These are phyloP conservation scores for Oryctes rhinoceros DNA, from an alignment of 1,140 invertebrate genomes.

Conservation along the genomic window DNA sequence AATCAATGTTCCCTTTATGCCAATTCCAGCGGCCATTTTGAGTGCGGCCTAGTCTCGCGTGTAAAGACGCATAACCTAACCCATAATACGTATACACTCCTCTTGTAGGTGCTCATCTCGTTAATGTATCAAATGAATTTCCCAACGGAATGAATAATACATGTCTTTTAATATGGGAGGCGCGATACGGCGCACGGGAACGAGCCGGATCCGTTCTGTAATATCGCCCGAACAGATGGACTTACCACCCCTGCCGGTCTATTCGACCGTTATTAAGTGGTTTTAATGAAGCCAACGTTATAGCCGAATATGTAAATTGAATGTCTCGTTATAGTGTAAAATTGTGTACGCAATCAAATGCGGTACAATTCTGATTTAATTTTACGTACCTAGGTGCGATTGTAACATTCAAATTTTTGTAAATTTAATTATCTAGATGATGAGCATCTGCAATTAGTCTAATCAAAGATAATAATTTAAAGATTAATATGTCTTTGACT, in stretches of 20 bases:
- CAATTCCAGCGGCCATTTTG: background rate
- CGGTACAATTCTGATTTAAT: background rate
- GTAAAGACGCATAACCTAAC: constrained; percentile 9
- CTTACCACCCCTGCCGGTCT: background rate
- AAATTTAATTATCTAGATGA: too few species aligned
- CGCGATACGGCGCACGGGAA: background rate
- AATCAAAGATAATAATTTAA: too few species aligned
- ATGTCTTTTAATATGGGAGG: constrained; percentile 6
- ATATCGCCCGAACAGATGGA: background rate
- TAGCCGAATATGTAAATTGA: background rate
- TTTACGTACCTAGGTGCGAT: too few species aligned
- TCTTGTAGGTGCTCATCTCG: background rate
- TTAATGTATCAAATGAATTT: constrained; percentile 1
- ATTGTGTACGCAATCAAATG: background rate
- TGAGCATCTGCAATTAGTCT: too few species aligned
- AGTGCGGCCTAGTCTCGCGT: background rate
- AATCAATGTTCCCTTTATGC: constrained; percentile 5
- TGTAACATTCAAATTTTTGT: too few species aligned
- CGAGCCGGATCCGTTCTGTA: background rate
- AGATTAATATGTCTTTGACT: too few species aligned
- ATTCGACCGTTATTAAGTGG: background rate
- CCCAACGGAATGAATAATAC: constrained; percentile 14
- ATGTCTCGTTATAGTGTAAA: background rate
- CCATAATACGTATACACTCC: background rate
- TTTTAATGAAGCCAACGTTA: background rate